Percentiles rank a stretch among this genome's conserved stretches.
Conservation (phyloP, 2,797 vertebrate genomes). For the Fistularia commersonii region DNA sequence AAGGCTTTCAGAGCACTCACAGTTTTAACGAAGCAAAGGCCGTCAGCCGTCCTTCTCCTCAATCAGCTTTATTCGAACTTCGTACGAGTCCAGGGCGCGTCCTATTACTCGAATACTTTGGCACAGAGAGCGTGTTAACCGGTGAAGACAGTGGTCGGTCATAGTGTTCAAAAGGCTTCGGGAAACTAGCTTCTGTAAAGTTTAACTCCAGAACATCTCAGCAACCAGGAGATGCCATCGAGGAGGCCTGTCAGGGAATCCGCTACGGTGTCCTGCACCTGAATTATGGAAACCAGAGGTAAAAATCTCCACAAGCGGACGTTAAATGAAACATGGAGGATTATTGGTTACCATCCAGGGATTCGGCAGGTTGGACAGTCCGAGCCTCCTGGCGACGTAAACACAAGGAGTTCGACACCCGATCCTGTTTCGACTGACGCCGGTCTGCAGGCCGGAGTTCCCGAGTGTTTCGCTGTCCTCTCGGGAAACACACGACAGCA, state of each 20-base stretch:
- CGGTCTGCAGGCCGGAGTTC: neutral
- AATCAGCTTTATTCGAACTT: too few species aligned
- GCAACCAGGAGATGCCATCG: slow-evolving; percentile 86
- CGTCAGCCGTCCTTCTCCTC: too few species aligned
- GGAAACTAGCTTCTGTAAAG: slow-evolving; percentile 29
- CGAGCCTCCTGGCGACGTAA: slow-evolving; percentile 84
- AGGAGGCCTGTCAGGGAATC: slow-evolving; percentile 83
- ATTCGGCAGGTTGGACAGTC: slow-evolving; percentile 74
- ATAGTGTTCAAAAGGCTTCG: neutral
- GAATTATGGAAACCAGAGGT: slow-evolving; percentile 1
- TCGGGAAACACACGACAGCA: slow-evolving; percentile 86
- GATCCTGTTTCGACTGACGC: neutral
- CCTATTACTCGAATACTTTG: too few species aligned
- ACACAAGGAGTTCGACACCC: slow-evolving; percentile 79
- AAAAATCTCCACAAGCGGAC: too few species aligned
- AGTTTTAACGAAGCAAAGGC: too few species aligned
- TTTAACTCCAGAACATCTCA: slow-evolving; percentile 78
- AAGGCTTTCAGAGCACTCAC: too few species aligned
- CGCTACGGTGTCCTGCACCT: slow-evolving; percentile 87
- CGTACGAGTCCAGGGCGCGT: too few species aligned
- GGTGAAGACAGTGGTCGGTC: too few species aligned
- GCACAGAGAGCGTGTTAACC: too few species aligned
- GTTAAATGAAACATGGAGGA: neutral
- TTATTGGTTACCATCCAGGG: slow-evolving; percentile 86
- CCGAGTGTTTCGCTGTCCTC: slow-evolving; percentile 22